These are phyloP conservation scores for Neomorphus geoffroyi DNA, from an alignment of 2,797 vertebrate genomes.

Conservation along the genomic window DNA sequence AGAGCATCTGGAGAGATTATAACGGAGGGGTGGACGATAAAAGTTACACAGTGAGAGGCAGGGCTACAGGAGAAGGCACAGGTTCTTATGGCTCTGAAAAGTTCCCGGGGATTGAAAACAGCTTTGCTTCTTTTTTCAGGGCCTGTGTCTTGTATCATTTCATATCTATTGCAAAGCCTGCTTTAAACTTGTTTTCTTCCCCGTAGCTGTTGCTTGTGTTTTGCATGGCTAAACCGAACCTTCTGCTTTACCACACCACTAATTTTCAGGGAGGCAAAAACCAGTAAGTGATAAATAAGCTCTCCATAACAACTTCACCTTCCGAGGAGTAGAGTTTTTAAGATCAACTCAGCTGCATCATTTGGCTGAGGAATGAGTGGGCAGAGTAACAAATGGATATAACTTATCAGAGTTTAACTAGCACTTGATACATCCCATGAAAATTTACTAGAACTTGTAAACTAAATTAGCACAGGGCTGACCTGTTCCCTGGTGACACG, in stretches of 20 bases:
- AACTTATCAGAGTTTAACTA: neutral
- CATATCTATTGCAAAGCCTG: neutral
- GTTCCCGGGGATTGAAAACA: neutral
- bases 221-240: neutral
- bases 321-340: neutral
- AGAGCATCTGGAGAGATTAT: accelerated
- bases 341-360: neutral
- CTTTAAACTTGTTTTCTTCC: neutral
- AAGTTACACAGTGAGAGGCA: neutral
- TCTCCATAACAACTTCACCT: neutral
- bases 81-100: neutral
- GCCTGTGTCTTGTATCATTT: neutral
- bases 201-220: too few relatives aligned
- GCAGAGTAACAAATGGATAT: neutral
- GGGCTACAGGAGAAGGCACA: accelerated
- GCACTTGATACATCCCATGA: neutral
- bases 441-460: neutral
- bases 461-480: neutral
- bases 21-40: accelerated
- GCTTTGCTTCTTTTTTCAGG: neutral
- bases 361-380: neutral
- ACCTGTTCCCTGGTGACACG: neutral
- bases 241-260: neutral
- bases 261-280: neutral
- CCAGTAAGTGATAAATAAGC: neutral